Conservation (phyloP, 92 coral and sea anemone species). For the Phenganax subtilis region DNA sequence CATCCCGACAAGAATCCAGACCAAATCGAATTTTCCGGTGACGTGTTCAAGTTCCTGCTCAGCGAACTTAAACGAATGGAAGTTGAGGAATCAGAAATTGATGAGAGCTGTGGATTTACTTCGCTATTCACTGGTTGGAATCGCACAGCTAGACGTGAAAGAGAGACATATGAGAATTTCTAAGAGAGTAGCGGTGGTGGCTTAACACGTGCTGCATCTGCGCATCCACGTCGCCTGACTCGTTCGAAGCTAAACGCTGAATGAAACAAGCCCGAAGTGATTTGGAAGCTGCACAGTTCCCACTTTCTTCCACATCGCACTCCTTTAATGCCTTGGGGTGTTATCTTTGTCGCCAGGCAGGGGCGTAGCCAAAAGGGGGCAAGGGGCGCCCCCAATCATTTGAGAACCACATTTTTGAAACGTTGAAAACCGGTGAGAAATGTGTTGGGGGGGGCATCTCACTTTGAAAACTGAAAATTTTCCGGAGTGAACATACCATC, state of each 20-base stretch:
- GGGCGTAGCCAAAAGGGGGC: too few species aligned
- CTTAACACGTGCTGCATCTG: constrained; percentile 12
- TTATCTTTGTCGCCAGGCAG: constrained; percentile 59
- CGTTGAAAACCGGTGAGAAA: too few species aligned
- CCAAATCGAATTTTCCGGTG: constrained; percentile 73
- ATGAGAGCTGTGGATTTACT: constrained; percentile 1
- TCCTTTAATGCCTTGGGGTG: constrained; percentile 73
- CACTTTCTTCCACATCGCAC: constrained; percentile 46
- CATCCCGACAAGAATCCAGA: constrained; percentile 89
- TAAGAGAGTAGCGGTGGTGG: constrained; percentile 37
- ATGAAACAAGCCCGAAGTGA: constrained; percentile 80
- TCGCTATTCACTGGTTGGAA: constrained; percentile 9
- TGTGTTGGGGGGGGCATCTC: too few species aligned
- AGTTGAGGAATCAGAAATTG: constrained; percentile 3
- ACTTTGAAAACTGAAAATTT: too few species aligned
- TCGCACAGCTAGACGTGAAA: constrained; percentile 57
- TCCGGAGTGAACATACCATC: too few species aligned
- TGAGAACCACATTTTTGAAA: too few species aligned
- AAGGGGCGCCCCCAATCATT: too few species aligned
- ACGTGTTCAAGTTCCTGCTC: constrained; percentile 83
- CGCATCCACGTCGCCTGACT: constrained; percentile 57
- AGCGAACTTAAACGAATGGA: constrained; percentile 86
- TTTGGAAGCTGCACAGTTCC: constrained; percentile 65
- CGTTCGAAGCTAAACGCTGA: constrained; percentile 89
- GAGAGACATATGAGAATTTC: constrained; percentile 67